Evolutionary conservation across 2,797 vertebrate species (phyloP).

Genomic region (Setipinna tenuifilis): DNA sequence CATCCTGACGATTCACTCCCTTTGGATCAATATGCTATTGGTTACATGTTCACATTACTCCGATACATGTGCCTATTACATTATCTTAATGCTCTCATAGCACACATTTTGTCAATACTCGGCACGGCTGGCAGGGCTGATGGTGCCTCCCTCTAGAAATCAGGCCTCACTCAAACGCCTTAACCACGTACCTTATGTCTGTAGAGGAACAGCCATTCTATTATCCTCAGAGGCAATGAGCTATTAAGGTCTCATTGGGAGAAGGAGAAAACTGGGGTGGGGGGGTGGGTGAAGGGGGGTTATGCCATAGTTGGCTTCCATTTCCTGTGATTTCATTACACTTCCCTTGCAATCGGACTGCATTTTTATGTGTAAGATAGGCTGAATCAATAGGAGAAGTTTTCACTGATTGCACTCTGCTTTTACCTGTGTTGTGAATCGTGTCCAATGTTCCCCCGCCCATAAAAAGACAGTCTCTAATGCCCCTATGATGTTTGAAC

Average conservation of each 20-base stretch:
- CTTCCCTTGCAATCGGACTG: background rate
- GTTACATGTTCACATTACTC: conserved; percentile 47
- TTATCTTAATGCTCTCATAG: conserved; percentile 33
- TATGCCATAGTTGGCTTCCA: conserved; percentile 58
- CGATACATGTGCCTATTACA: background rate
- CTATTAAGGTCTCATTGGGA: conserved; percentile 66
- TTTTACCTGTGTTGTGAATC: background rate
- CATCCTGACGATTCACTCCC: conserved; percentile 66
- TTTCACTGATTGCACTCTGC: background rate
- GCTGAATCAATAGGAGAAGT: background rate
- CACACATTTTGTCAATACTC: conserved; percentile 18
- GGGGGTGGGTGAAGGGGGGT: too few relatives aligned
- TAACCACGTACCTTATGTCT: conserved; percentile 62
- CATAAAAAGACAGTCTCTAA: background rate
- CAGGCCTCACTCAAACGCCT: conserved; percentile 48
- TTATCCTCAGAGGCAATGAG: conserved; percentile 72
- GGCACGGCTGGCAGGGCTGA: conserved; percentile 15
- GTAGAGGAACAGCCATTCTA: conserved; percentile 66
- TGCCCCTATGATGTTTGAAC: conserved; percentile 24
- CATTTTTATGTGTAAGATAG: background rate
- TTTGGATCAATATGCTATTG: conserved; percentile 53
- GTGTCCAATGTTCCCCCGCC: background rate
- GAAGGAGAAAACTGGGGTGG: conserved; percentile 57
- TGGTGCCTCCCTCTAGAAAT: conserved; percentile 39
- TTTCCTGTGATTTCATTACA: conserved; percentile 42